These are phyloP conservation scores for Glaucomys volans DNA, from an alignment of 2,113 vertebrate genomes.

Conservation along the genomic window DNA sequence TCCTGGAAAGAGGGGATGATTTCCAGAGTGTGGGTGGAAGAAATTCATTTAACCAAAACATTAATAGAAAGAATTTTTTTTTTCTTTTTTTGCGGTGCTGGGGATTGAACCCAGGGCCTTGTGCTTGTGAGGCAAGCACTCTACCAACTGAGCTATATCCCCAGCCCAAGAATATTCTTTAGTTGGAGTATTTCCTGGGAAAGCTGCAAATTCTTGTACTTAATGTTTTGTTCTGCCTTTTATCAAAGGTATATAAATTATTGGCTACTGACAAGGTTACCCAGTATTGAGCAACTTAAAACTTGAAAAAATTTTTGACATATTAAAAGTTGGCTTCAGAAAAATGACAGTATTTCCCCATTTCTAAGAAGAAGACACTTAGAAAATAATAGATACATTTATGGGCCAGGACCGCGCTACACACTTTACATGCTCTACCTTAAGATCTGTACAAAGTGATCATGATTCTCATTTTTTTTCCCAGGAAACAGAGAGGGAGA, in stretches of 20 bases:
- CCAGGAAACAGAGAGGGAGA: background rate
- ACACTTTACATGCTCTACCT: background rate
- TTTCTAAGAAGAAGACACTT: background rate
- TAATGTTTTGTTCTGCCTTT: slow-evolving; percentile 5
- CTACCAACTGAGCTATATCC: too few relatives aligned
- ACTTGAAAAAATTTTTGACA: background rate
- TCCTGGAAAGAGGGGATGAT: background rate
- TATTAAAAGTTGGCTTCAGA: background rate
- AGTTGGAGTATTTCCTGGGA: background rate
- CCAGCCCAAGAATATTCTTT: too few relatives aligned
- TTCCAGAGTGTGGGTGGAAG: background rate
- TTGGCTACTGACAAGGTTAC: background rate
- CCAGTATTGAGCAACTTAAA: background rate
- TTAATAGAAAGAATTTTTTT: too few relatives aligned
- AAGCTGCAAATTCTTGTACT: background rate
- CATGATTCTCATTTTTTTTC: background rate
- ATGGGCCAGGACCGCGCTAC: background rate
- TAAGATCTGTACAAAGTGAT: background rate
- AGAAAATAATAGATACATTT: background rate
- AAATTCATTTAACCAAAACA: background rate
- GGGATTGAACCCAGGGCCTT: too few relatives aligned
- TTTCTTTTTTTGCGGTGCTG: too few relatives aligned
- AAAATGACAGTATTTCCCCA: background rate
- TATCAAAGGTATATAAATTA: background rate
- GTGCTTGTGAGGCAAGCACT: too few relatives aligned